These are phyloP conservation scores for Elegia similella DNA, from an alignment of 2,888 invertebrate species.

Conservation along the genomic window DNA sequence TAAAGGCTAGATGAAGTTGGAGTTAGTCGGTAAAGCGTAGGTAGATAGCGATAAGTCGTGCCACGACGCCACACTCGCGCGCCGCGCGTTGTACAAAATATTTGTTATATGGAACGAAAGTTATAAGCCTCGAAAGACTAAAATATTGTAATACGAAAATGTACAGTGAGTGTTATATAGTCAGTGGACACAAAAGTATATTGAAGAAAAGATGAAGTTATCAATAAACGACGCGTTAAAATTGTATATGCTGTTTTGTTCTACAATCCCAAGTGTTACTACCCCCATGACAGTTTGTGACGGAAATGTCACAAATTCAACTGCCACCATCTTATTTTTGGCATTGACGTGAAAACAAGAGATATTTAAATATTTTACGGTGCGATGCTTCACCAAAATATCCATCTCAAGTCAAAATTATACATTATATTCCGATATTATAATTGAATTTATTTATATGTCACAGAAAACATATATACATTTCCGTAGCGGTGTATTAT, in stretches of 20 bases:
- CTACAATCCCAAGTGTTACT: conserved; percentile 45
- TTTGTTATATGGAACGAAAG: conserved; percentile 78
- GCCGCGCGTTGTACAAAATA: conserved; percentile 80
- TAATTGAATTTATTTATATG: neutral
- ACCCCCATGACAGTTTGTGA: conserved; percentile 22
- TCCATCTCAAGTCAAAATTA: neutral
- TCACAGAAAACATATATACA: neutral
- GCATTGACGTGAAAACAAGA: neutral
- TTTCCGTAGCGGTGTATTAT: neutral
- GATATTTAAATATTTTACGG: no score
- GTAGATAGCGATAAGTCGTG: conserved; percentile 74
- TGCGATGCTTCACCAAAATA: no score
- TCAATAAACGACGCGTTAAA: conserved; percentile 80
- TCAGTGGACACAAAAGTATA: conserved; percentile 82
- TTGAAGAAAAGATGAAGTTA: conserved; percentile 79
- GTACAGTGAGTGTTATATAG: conserved; percentile 83
- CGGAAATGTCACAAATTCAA: neutral
- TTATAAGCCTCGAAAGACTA: conserved; percentile 77
- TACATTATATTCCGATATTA: neutral
- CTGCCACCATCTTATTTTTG: no score
- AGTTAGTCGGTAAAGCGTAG: conserved; percentile 69
- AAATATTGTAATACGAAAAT: conserved; percentile 79
- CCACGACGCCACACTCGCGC: conserved; percentile 73
- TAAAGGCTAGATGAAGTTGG: conserved; percentile 63
- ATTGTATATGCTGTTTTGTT: conserved; percentile 75